phyloP scores from a whole-genome alignment of 2,113 vertebrate genomes.

The Labrus mixtus region DNA sequence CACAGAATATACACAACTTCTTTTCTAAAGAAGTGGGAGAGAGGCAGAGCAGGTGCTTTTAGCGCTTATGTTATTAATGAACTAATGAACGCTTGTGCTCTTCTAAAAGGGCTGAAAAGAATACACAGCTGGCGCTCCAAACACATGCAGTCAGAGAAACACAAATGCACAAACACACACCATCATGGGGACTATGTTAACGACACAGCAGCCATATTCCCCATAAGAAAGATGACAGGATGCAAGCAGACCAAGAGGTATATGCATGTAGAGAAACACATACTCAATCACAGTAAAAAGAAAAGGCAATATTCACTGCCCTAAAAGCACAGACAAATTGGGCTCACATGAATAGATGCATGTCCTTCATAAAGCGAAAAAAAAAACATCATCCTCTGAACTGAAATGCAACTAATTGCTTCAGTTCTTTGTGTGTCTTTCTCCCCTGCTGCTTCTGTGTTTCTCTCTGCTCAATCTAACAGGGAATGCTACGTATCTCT shows the following conservation, averaged over 20 bases:
- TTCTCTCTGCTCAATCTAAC: neutral
- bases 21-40: slow-evolving; percentile 5
- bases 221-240: neutral
- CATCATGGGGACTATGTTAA: slow-evolving; percentile 5
- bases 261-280: neutral
- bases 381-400: slow-evolving; percentile 1
- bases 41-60: slow-evolving; percentile 35
- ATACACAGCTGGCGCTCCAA: slow-evolving; percentile 41
- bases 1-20: slow-evolving; percentile 41
- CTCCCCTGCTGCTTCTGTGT: slow-evolving; percentile 10
- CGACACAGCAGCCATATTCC: slow-evolving; percentile 42
- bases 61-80: slow-evolving; percentile 48
- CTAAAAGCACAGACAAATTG: neutral
- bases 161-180: neutral
- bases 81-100: slow-evolving; percentile 40
- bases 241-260: neutral
- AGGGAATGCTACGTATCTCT: neutral
- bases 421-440: neutral
- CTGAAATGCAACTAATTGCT: slow-evolving; percentile 24
- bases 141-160: neutral
- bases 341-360: slow-evolving; percentile 9
- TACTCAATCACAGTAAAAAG: neutral
- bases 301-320: neutral
- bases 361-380: neutral
- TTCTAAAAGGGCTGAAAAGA: slow-evolving; percentile 43